Base-by-base conservation (phyloP, 2,888 invertebrate genomes). In the Drosophila flavopinicola region DNA sequence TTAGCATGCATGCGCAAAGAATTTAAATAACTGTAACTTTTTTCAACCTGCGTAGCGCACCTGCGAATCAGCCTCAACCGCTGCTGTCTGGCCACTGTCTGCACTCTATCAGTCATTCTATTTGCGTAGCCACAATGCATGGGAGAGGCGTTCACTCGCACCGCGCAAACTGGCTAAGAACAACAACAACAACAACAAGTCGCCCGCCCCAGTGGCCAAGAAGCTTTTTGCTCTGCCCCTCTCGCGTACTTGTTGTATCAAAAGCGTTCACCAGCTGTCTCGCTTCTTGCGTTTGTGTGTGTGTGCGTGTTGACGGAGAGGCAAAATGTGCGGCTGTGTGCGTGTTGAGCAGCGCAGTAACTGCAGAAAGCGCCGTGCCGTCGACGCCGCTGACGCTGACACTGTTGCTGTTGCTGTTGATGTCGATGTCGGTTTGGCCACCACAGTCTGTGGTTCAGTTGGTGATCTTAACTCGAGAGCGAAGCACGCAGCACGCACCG, bases 381-480 rank as follows among this genome's bases (percentile, higher is more conserved):
- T 33, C 42, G 53, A 30, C 72, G 63, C 27, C 29, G 17, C 10
- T 17, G 29, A 11, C 17, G 11, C 27, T 17, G 3, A 5, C 29
- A n/a, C n/a, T n/a, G n/a, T 20, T 4, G 20, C 2, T 4, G 20
- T 4, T 20, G 20, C 41, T 38, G 66, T 57, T 63, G 66, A 57
- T 66, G 58, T 48, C 68, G 65, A 57, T 64, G 57, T 60, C 48
- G 33, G 44, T 47, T 58, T 63, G 52, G 58, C 51, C 52, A 58
- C 53, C 29, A 53, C 44, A 53, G n/a, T 64, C 52, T 53, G 45
- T 60, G 56, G 76, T 84, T 90, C 87, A 89, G 88, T 90, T 89
- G 88, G 87, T 87, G 90, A 90, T 90, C 89, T 87, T 88, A 82
- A 78, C 82, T 85, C 78, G 88, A 84, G 80, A 83, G 84, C 79